A percentile compares a stretch with the other conserved stretches of the same genome.
phyloP scores from a whole-genome alignment of 2,888 invertebrate genomes.

The Nematopogon swammerdamellus region DNA sequence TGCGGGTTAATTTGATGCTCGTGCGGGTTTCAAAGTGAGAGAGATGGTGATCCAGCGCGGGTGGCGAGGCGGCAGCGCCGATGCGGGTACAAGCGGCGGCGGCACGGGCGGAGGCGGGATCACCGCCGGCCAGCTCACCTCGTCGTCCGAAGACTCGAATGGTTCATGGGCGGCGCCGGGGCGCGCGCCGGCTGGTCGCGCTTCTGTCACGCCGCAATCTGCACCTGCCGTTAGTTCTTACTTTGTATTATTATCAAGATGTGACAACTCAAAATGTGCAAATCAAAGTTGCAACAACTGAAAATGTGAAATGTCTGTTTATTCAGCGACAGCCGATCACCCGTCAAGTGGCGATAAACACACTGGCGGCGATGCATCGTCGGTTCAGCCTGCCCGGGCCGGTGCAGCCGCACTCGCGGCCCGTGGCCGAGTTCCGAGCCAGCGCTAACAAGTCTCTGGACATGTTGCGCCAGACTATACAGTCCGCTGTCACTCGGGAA shows the following conservation, averaged over 20 bases:
- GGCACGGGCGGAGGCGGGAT: not conserved
- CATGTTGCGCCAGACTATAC: constrained; percentile 70
- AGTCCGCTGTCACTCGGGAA: constrained; percentile 73
- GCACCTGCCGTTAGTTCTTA: not conserved
- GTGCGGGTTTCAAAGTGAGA: not conserved
- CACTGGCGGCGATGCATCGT: constrained; percentile 61
- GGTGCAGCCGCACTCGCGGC: constrained; percentile 48
- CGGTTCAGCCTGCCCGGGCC: constrained; percentile 56
- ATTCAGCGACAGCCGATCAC: constrained; percentile 45
- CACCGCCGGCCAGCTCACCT: constrained; percentile 21
- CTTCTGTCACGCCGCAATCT: not conserved
- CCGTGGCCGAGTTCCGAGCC: constrained; percentile 53
- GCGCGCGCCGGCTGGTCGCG: constrained; percentile 8
- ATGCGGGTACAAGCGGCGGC: not conserved
- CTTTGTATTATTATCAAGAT: too few relatives aligned
- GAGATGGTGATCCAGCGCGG: constrained; percentile 46
- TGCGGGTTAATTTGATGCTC: too few relatives aligned
- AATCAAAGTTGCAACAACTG: too few relatives aligned
- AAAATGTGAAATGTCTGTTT: too few relatives aligned
- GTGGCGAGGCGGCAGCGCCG: constrained; percentile 32
- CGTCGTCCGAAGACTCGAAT: constrained; percentile 20
- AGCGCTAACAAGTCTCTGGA: constrained; percentile 72
- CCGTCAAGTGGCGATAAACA: constrained; percentile 68
- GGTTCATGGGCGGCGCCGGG: constrained; percentile 39
- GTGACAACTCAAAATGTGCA: too few relatives aligned